Evolutionary conservation across 2,888 invertebrate species (phyloP), one percentile per base, ranked within the genome.

Genomic region (Drosophila formosana): DNA sequence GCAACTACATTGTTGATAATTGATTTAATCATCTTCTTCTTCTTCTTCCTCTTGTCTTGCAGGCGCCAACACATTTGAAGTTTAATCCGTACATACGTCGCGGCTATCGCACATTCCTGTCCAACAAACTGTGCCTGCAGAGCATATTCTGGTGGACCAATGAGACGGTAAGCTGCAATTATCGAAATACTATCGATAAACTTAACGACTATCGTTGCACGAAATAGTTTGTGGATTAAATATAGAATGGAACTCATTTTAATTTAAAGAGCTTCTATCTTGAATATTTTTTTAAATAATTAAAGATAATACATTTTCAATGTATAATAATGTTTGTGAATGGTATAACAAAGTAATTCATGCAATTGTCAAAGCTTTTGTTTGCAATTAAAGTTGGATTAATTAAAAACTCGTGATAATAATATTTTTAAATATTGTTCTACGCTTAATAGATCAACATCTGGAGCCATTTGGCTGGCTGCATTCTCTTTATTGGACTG

Each of bases 81-180:
- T 96, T 96, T 88, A 98, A 98, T 93, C 96, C 96, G 3, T 98
- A 94, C 90, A 97, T 98, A 78, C 94, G 95, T 69, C 94, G 95
- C 78, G 98, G 98, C 9, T 98, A 98, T 91, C 94, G 98, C 88
- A 96, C 96, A 84, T 94, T 96, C 78, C 93, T 98, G 57, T 95
- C 96, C 5, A 96, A 96, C n/a, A 95, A 95, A 91, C 93, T 97
- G 82, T 98, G 98, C 90, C 93, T 97, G 91, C 97, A 97, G 93
- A 98, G 98, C 92, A 94, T 98, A 90, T 98, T 98, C 93, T 96
- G 97, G 96, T 97, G 98, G 97, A 98, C 97, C 63, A 99, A 99
- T 92, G 99, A 99, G 93, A 98, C 98, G 0, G 92, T 92, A 58
- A 83, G 80, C 46, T 23, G 2, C n/a, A 23, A 11, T 25, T 8